Conservation (phyloP, 2,797 vertebrate genomes). For the Sarcoramphus papa region DNA sequence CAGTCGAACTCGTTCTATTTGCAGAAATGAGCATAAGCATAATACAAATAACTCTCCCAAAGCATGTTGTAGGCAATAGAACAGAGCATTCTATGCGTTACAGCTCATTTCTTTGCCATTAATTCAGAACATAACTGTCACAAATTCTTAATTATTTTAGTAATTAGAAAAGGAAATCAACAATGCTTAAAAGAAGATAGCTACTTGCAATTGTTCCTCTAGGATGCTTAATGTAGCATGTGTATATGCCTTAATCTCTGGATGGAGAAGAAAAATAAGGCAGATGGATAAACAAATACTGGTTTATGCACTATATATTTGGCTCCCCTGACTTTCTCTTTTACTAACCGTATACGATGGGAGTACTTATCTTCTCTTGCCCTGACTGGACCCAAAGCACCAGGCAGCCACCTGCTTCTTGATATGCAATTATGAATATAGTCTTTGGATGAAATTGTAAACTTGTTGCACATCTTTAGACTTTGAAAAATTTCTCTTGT, state of each 20-base stretch:
- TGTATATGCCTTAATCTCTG: background rate
- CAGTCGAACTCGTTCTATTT: background rate
- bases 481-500: background rate
- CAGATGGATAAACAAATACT: background rate
- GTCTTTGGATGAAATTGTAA: background rate
- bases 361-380: background rate
- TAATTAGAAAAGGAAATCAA: slow-evolving; percentile 12
- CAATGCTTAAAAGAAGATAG: background rate
- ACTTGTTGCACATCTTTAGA: background rate
- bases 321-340: background rate
- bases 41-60: background rate
- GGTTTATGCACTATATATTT: background rate
- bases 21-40: background rate
- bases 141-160: slow-evolving; percentile 33
- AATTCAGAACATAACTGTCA: slow-evolving; percentile 26
- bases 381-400: background rate
- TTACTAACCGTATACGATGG: background rate
- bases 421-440: background rate
- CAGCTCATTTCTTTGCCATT: slow-evolving; percentile 7
- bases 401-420: background rate
- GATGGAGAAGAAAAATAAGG: background rate
- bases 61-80: background rate
- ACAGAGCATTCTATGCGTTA: background rate
- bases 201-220: background rate
- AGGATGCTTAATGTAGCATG: background rate